A percentile compares a stretch with the other conserved stretches of the same genome.
Conservation (phyloP, 2,888 invertebrate species). For the Cephus spinipes region DNA sequence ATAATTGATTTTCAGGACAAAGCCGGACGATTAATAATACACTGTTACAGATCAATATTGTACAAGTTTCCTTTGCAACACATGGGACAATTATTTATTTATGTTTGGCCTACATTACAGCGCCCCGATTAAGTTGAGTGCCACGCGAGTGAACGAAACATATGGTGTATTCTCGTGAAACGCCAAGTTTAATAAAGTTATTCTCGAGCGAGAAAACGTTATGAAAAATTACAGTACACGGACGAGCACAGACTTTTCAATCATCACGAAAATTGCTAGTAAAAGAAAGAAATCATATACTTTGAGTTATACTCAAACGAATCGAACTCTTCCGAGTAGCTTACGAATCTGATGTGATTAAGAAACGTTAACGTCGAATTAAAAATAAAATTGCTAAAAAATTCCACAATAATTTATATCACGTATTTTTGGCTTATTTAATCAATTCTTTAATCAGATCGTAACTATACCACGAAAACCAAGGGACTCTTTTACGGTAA, state of each 20-base stretch:
- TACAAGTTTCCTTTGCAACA: constrained; percentile 43
- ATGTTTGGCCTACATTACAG: constrained; percentile 41
- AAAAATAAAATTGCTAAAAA: no score
- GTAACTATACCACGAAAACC: not conserved
- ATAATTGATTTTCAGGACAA: not conserved
- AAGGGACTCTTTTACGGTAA: not conserved
- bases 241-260: not conserved
- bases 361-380: no score
- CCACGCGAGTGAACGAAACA: not conserved
- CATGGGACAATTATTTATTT: constrained; percentile 36
- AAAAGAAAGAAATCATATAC: not conserved
- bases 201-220: not conserved
- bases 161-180: not conserved
- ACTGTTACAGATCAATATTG: constrained; percentile 49
- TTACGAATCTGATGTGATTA: not conserved
- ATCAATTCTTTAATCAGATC: no score
- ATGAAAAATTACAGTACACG: not conserved
- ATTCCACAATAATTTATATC: no score
- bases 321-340: not conserved
- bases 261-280: not conserved
- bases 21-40: not conserved
- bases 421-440: no score
- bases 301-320: not conserved
- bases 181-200: not conserved
- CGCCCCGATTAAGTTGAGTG: constrained; percentile 15